These are phyloP conservation scores for Siniperca chuatsi DNA, from an alignment of 2,113 vertebrate species.

Conservation along the genomic window DNA sequence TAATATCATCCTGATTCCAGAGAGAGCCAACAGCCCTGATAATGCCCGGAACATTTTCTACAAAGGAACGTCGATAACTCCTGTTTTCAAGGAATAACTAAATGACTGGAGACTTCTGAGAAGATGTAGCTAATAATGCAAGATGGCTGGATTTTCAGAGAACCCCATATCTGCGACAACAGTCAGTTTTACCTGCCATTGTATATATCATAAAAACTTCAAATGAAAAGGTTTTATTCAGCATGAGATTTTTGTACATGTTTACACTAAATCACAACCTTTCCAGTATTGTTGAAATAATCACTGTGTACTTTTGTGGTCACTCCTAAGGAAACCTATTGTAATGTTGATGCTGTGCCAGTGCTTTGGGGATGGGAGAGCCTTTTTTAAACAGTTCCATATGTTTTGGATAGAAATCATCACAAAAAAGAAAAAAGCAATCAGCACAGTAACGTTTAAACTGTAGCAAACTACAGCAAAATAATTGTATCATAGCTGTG, in stretches of 20 bases:
- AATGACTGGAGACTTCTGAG: neutral
- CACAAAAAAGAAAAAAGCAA: constrained; percentile 17
- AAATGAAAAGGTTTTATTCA: constrained; percentile 66
- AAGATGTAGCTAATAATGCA: constrained; percentile 25
- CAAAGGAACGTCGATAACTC: constrained; percentile 94
- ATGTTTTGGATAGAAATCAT: constrained; percentile 59
- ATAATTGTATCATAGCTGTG: constrained; percentile 55
- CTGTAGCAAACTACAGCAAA: constrained; percentile 60
- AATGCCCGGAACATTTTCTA: constrained; percentile 98
- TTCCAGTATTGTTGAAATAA: constrained; percentile 70
- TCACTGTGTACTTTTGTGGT: constrained; percentile 76
- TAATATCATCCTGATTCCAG: constrained; percentile 95
- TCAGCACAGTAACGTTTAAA: constrained; percentile 36
- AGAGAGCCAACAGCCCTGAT: constrained; percentile 94
- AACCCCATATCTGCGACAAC: constrained; percentile 23
- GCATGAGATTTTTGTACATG: constrained; percentile 81
- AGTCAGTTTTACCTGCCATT: constrained; percentile 31
- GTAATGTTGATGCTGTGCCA: constrained; percentile 55
- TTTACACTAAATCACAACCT: constrained; percentile 83
- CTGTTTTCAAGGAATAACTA: constrained; percentile 91
- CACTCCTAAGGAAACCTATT: constrained; percentile 53
- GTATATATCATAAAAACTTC: constrained; percentile 42
- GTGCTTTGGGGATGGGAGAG: constrained; percentile 38
- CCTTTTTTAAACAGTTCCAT: constrained; percentile 48
- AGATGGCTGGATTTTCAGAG: constrained; percentile 56